phyloP scores from a whole-genome alignment of 1,140 invertebrate species.

The Oryctes rhinoceros region DNA sequence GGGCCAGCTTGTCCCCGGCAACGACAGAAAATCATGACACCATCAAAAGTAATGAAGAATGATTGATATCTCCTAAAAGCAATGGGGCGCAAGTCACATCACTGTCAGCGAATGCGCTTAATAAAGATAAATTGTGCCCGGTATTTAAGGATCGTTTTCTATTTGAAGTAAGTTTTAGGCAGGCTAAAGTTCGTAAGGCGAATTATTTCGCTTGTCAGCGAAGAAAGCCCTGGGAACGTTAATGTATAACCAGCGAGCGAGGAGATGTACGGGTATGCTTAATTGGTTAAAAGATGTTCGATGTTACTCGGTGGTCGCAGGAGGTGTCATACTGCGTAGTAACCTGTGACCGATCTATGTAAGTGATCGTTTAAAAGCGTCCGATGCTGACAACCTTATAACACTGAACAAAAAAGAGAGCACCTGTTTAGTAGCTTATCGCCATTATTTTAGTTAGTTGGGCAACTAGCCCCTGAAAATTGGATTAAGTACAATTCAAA shows the following conservation, averaged over 20 bases:
- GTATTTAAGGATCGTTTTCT: conserved; percentile 9
- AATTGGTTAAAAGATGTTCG: too few relatives aligned
- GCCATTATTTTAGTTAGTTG: too few relatives aligned
- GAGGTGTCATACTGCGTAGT: too few relatives aligned
- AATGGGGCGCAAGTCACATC: conserved; percentile 5
- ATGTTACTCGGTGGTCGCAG: too few relatives aligned
- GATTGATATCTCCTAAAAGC: conserved; percentile 14
- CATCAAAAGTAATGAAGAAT: conserved; percentile 19
- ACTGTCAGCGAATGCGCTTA: conserved; percentile 17
- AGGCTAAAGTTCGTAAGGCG: background rate
- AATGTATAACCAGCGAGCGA: background rate
- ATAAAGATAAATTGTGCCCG: conserved; percentile 5
- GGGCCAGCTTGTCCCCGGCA: background rate
- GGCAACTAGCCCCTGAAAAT: too few relatives aligned
- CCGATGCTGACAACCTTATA: too few relatives aligned
- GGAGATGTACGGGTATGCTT: too few relatives aligned
- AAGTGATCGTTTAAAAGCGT: too few relatives aligned
- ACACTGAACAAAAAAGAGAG: too few relatives aligned
- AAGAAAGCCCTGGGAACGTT: background rate
- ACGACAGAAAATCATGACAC: conserved; percentile 18
- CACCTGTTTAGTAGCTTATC: too few relatives aligned
- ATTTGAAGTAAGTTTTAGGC: background rate
- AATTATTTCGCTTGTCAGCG: background rate
- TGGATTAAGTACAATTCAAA: too few relatives aligned
- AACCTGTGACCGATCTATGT: too few relatives aligned